phyloP scores from a whole-genome alignment of 2,113 vertebrate species.

The Labrus mixtus region DNA sequence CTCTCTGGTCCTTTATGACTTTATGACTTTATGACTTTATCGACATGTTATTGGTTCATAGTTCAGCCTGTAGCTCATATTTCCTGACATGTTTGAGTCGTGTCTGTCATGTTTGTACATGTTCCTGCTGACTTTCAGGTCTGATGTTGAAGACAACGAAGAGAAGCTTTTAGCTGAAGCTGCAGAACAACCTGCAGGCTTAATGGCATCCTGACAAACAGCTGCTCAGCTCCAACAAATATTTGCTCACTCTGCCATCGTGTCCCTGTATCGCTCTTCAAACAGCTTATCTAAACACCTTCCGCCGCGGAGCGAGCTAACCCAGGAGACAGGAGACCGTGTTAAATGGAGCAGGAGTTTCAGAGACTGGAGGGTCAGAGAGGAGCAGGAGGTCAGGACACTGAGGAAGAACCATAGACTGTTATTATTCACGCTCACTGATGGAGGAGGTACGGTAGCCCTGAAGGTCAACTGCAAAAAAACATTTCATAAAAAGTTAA shows the following conservation, averaged over 20 bases:
- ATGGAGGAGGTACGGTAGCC: too few species aligned
- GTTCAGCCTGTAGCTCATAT: not conserved
- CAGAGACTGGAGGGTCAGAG: not conserved
- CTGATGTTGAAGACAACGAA: conserved; percentile 80
- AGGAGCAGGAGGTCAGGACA: not conserved
- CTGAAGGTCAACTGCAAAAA: too few species aligned
- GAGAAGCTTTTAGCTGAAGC: conserved; percentile 51
- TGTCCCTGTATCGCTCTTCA: conserved; percentile 86
- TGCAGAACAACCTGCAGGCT: conserved; percentile 82
- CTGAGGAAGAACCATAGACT: too few species aligned
- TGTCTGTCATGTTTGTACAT: not conserved
- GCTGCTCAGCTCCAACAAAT: conserved; percentile 90
- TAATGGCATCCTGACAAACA: conserved; percentile 98
- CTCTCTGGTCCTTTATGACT: too few species aligned
- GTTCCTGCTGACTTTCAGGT: not conserved
- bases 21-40: too few species aligned
- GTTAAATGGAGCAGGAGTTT: conserved; percentile 12
- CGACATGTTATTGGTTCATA: too few species aligned
- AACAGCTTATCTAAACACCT: conserved; percentile 94
- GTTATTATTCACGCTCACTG: too few species aligned
- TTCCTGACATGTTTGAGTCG: conserved; percentile 1
- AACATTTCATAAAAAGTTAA: too few species aligned
- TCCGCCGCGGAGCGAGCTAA: conserved; percentile 71
- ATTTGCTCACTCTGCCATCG: conserved; percentile 92
- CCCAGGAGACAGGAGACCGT: conserved; percentile 72